Percentiles rank a stretch among this genome's conserved stretches.
phyloP scores from a whole-genome alignment of 2,888 invertebrate species.

The Oasisia sp. region DNA sequence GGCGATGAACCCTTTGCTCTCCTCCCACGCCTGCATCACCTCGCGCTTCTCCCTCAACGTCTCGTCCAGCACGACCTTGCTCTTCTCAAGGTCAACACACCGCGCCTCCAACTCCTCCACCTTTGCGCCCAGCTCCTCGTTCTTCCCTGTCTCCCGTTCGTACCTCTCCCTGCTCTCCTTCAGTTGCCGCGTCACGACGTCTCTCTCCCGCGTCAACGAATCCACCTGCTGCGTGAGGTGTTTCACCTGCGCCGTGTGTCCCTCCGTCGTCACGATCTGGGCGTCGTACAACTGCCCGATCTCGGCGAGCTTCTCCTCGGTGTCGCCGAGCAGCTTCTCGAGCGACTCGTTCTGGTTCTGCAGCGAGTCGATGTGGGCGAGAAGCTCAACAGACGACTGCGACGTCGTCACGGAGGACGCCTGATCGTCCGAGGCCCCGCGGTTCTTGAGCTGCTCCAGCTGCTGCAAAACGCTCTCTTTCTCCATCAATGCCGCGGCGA shows the following conservation, averaged over 20 bases:
- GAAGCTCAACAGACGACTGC: neutral
- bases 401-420: neutral
- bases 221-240: neutral
- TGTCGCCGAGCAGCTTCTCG: neutral
- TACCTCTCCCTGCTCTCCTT: neutral
- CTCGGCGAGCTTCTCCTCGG: neutral
- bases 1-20: constrained; percentile 23
- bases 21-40: constrained; percentile 17
- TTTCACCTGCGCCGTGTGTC: neutral
- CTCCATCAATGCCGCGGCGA: neutral
- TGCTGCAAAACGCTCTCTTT: neutral
- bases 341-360: constrained; percentile 6
- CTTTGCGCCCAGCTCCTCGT: neutral
- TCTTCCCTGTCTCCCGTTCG: constrained; percentile 8
- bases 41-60: neutral
- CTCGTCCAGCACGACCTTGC: too few species aligned
- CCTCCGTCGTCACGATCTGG: neutral
- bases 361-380: neutral
- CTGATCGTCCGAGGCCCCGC: neutral
- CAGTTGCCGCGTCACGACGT: neutral
- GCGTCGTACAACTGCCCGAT: neutral
- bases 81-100: neutral
- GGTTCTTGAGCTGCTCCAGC: neutral
- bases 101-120: neutral
- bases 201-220: neutral